Evolutionary conservation across 1,140 invertebrate genomes (phyloP).

Genomic region (Drosophila pandora): DNA sequence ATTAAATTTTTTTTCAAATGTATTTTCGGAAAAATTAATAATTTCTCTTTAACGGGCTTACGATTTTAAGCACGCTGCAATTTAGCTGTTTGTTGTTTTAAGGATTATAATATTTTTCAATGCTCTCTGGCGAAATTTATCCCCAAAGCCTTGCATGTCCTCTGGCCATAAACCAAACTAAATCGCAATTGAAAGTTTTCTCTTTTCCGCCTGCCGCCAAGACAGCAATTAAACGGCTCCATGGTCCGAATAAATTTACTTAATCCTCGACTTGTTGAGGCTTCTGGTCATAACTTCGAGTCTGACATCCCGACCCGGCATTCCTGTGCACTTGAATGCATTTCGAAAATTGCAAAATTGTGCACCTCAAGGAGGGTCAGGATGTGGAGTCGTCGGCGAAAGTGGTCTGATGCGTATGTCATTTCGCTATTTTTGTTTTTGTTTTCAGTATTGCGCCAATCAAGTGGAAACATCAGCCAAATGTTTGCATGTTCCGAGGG

Average conservation of each 20-base stretch:
- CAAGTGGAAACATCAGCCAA: slow-evolving; percentile 39
- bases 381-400: background rate
- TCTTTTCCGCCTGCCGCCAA: slow-evolving; percentile 11
- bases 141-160: slow-evolving; percentile 25
- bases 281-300: slow-evolving; percentile 35
- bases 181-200: slow-evolving; percentile 40
- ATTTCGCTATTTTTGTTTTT: slow-evolving; percentile 15
- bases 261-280: slow-evolving; percentile 63
- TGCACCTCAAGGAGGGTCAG: background rate
- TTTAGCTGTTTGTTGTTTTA: background rate
- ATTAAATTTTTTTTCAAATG: too few relatives aligned
- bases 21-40: too few relatives aligned
- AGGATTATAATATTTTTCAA: background rate
- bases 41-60: too few relatives aligned
- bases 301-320: slow-evolving; percentile 32
- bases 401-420: slow-evolving; percentile 25
- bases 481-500: slow-evolving; percentile 41
- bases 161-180: slow-evolving; percentile 47
- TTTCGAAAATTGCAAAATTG: slow-evolving; percentile 54
- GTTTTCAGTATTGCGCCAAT: slow-evolving; percentile 16
- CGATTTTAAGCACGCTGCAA: too few relatives aligned
- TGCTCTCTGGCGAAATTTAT: background rate
- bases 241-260: slow-evolving; percentile 47
- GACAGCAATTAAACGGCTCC: slow-evolving; percentile 53
- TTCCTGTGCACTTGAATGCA: slow-evolving; percentile 45